Base-by-base conservation (phyloP, 2,888 invertebrate species). In the Drosophila gaucha region DNA sequence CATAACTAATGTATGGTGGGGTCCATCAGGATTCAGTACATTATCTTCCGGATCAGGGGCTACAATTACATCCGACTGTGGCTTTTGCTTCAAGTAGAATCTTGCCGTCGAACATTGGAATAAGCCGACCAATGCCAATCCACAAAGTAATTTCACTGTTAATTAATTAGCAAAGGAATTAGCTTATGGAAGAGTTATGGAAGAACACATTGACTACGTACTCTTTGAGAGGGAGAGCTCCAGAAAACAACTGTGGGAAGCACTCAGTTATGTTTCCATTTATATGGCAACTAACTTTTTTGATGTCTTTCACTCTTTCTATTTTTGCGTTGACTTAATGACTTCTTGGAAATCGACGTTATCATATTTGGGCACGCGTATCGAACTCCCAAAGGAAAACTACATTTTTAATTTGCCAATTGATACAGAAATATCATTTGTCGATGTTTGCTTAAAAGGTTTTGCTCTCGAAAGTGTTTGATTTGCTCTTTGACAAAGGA, bases 331-430 rank as follows among this genome's bases (percentile, higher is more conserved):
- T 39, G 16, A 33, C 9, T 74, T 55, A 79, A 71, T 63, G 64
- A 86, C 49, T 88, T 83, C 10, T 65, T 60, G 24, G 47, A 60
- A 67, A 63, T 58, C 36, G 49, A 58, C 38, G 16, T 87, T 78
- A 80, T 67, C 67, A 39, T 10, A 47, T 46, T 54, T 18, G 0
- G 83, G 78, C 86, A 86, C 67, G 78, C 77, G 82, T 30, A 49
- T 20, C 30, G n/a, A 33, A 33, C 44, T 56, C 18, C 54, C 35
- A 20, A 22, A 56, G 58, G 58, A 75, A 57, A 72, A 67, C 60
- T 76, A 79, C 64, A 66, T 55, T 43, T 56, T 56, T 65, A 78
- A 88, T 88, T 87, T 69, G 18, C 39, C 33, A 43, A 43, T 50
- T 57, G 73, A 18, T 31, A 44, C 44, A 12, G 33, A 24, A n/a